A percentile compares a stretch with the other conserved stretches of the same genome.
Conservation (phyloP, 2,888 invertebrate genomes). For the Girardia tigrina region DNA sequence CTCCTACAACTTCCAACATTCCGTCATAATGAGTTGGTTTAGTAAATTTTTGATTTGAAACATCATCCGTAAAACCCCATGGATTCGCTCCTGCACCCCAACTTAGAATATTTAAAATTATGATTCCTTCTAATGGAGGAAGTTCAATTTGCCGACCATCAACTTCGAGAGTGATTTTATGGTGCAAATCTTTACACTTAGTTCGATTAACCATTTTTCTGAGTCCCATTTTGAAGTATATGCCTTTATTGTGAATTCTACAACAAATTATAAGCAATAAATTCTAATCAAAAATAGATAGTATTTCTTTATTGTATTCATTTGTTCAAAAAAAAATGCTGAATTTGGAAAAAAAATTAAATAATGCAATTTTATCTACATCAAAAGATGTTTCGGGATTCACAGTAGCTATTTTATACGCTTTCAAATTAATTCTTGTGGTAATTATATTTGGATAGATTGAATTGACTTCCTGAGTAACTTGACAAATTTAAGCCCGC, state of each 20-base stretch:
- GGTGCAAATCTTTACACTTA: constrained; percentile 81
- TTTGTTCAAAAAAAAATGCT: too few species aligned
- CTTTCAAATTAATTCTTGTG: too few species aligned
- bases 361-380: too few species aligned
- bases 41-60: constrained; percentile 66
- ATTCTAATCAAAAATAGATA: too few species aligned
- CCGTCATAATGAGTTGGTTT: constrained; percentile 99
- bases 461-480: too few species aligned
- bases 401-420: too few species aligned
- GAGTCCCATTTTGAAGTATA: constrained; percentile 94
- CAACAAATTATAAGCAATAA: too few species aligned
- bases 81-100: constrained; percentile 99
- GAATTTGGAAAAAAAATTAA: too few species aligned
- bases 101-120: constrained; percentile 95
- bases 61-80: constrained; percentile 93
- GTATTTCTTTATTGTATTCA: too few species aligned
- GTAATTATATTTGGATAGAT: too few species aligned
- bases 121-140: constrained; percentile 94
- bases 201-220: constrained; percentile 89
- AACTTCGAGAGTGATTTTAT: constrained; percentile 83
- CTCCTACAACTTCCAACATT: constrained; percentile 93
- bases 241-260: constrained; percentile 89
- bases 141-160: constrained; percentile 87
- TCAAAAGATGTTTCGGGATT: too few species aligned
- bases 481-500: too few species aligned